Conservation (phyloP, 2,888 invertebrate species). For the Erebia palarica region DNA sequence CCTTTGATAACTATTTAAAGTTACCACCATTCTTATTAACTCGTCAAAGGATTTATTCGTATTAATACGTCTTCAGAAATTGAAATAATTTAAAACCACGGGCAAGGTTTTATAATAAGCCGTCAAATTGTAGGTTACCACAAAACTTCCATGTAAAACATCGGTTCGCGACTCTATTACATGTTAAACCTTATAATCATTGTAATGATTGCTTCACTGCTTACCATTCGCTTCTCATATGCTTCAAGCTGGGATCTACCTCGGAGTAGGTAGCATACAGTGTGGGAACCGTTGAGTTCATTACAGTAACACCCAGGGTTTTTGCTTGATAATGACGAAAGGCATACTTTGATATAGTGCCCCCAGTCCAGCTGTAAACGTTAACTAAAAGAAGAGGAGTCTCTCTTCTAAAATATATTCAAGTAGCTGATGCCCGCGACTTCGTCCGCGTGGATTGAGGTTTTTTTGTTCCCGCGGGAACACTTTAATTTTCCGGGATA, state of each 20-base stretch:
- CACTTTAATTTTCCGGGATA: no score
- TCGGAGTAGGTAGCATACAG: background rate
- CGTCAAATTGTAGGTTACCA: constrained; percentile 14
- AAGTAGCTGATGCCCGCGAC: no score
- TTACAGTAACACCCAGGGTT: no score
- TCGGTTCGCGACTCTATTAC: constrained; percentile 16
- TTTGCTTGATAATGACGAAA: no score
- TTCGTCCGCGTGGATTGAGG: no score
- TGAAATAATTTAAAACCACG: background rate
- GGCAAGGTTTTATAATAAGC: background rate
- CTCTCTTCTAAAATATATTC: no score
- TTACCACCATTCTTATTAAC: background rate
- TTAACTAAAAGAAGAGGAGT: no score
- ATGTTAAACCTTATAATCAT: constrained; percentile 19
- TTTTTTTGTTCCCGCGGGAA: no score
- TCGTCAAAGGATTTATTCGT: background rate
- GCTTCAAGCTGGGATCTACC: background rate
- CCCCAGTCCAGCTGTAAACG: no score
- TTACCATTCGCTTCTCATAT: background rate
- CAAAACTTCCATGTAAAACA: constrained; percentile 24
- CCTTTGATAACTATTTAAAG: no score
- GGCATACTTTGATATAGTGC: no score
- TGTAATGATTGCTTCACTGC: constrained; percentile 18
- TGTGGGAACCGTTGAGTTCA: background rate
- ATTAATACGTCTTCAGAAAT: background rate